A percentile compares a stretch with the other conserved stretches of the same genome.
Evolutionary conservation across 2,113 vertebrate species (phyloP).

Genomic region (Chionomys nivalis): DNA sequence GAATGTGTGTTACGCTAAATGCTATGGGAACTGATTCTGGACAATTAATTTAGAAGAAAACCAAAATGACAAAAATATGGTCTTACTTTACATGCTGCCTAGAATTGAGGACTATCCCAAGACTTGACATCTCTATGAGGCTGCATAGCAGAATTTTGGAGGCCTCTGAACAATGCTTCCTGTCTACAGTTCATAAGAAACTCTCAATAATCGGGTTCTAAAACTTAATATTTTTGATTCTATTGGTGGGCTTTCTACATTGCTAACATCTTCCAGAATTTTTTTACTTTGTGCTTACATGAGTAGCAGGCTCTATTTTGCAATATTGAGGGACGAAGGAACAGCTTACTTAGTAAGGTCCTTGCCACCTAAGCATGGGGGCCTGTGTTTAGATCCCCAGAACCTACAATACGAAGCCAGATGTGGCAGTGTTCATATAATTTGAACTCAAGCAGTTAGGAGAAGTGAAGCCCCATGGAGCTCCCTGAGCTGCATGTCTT

Average conservation of each 20-base stretch:
- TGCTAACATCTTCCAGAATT: background rate
- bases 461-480: no score
- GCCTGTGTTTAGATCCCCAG: background rate
- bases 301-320: background rate
- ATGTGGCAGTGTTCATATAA: background rate
- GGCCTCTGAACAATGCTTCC: background rate
- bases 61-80: background rate
- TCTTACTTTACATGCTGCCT: background rate
- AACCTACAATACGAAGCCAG: background rate
- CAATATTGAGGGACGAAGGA: background rate
- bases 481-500: no score
- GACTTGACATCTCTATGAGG: background rate
- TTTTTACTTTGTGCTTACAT: background rate
- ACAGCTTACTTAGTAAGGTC: no score
- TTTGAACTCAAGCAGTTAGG: background rate
- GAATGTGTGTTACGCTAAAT: background rate
- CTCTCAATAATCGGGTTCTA: fast-evolving
- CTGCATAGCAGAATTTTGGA: background rate
- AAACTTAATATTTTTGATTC: background rate
- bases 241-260: background rate
- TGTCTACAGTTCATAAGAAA: background rate
- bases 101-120: background rate
- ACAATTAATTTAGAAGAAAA: constrained; percentile 31
- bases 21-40: background rate
- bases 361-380: no score